Conservation (phyloP, 2,888 invertebrate genomes). For the Rotaria socialis region DNA sequence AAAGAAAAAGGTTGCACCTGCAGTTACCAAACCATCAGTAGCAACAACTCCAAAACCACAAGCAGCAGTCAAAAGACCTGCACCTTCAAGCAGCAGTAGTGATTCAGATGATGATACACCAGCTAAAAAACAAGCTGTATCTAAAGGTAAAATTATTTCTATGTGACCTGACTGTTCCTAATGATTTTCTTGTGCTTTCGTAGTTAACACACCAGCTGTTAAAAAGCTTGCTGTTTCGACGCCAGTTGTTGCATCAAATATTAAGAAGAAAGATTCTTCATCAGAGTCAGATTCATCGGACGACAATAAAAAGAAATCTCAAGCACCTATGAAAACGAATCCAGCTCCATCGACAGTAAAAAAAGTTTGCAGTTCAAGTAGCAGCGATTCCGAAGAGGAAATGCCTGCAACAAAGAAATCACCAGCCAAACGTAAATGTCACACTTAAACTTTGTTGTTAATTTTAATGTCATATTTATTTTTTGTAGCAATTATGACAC, state of each 20-base stretch:
- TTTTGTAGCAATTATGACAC: neutral
- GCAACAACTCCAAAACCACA: neutral
- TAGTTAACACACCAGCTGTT: neutral
- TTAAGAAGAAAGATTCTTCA: slow-evolving; percentile 15
- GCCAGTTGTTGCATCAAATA: neutral
- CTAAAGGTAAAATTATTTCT: neutral
- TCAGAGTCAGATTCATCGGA: no score
- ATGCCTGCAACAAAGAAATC: no score
- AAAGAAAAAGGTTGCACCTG: neutral
- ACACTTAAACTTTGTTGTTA: no score
- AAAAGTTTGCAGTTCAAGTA: no score
- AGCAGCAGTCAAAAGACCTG: slow-evolving; percentile 3
- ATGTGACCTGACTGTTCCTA: no score
- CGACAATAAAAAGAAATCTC: no score
- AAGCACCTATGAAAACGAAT: no score
- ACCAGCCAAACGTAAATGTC: no score
- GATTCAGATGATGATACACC: neutral
- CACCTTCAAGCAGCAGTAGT: neutral
- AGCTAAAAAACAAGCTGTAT: neutral
- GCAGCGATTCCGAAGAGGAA: no score
- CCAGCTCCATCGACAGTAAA: no score
- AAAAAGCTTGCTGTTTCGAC: neutral
- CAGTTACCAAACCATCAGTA: neutral
- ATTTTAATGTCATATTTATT: neutral
- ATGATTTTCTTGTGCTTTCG: neutral